Evolutionary conservation across 1,140 invertebrate species (phyloP).

Genomic region (Ditylenchus dipsaci): DNA sequence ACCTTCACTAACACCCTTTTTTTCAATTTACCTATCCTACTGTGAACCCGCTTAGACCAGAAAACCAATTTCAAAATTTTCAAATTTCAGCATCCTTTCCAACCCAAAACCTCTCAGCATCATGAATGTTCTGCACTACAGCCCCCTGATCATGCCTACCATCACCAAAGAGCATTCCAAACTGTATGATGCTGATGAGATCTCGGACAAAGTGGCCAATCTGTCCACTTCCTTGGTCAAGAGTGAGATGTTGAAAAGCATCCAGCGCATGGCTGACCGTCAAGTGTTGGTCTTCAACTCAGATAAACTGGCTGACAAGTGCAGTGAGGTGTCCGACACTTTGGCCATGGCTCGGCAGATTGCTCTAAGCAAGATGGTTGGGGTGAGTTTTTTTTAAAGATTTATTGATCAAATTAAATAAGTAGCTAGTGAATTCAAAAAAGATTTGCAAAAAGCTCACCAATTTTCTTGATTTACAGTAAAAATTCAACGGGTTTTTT

Average conservation of each 20-base stretch:
- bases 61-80: too few relatives aligned
- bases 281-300: neutral
- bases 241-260: neutral
- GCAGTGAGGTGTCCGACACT: neutral
- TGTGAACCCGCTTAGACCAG: too few relatives aligned
- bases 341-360: conserved; percentile 2
- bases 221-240: neutral
- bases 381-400: neutral
- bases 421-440: neutral
- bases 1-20: too few relatives aligned
- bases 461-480: neutral
- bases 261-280: neutral
- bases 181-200: neutral
- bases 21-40: too few relatives aligned
- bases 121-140: neutral
- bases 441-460: neutral
- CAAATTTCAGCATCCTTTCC: too few relatives aligned
- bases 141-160: neutral
- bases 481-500: conserved; percentile 5
- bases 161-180: neutral
- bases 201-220: neutral
- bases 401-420: neutral
- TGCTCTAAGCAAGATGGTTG: conserved; percentile 3
- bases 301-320: neutral
- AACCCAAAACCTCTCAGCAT: neutral